phyloP scores from a whole-genome alignment of 2,797 vertebrate species.

The Brotogeris chrysoptera region DNA sequence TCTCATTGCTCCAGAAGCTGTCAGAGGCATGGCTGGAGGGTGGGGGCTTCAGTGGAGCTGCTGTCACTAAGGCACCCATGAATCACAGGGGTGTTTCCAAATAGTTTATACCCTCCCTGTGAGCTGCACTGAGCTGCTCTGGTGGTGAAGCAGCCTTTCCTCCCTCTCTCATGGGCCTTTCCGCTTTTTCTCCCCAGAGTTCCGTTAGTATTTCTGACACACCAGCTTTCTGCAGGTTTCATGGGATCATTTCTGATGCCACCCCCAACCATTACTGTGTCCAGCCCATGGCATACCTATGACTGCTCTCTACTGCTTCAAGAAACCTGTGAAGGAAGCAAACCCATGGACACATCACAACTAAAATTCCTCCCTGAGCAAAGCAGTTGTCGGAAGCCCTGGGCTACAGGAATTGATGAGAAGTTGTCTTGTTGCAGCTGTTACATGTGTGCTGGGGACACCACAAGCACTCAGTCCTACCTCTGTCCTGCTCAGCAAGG shows the following conservation, averaged over 20 bases:
- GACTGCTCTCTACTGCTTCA: background rate
- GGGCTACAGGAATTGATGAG: background rate
- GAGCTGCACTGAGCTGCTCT: background rate
- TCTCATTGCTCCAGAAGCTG: background rate
- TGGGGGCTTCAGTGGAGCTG: background rate
- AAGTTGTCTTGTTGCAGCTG: background rate
- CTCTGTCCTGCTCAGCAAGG: fast-evolving
- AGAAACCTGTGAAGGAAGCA: background rate
- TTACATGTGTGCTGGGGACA: background rate
- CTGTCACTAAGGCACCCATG: fast-evolving
- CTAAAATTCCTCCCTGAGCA: background rate
- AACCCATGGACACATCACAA: background rate
- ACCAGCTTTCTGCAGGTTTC: background rate
- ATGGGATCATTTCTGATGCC: background rate
- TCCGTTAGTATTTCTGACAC: background rate
- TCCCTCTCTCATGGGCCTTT: background rate
- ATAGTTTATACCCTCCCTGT: background rate
- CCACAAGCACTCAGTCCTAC: background rate
- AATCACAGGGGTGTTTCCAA: background rate
- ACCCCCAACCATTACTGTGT: fast-evolving
- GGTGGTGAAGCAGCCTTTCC: background rate
- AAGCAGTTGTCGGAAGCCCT: background rate
- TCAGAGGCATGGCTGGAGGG: background rate
- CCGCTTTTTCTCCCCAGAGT: background rate
- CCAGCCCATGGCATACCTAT: background rate